Evolutionary conservation across 2,888 invertebrate species (phyloP), one percentile per base, ranked within the genome.

Genomic region (Chrysomela aeneicollis): DNA sequence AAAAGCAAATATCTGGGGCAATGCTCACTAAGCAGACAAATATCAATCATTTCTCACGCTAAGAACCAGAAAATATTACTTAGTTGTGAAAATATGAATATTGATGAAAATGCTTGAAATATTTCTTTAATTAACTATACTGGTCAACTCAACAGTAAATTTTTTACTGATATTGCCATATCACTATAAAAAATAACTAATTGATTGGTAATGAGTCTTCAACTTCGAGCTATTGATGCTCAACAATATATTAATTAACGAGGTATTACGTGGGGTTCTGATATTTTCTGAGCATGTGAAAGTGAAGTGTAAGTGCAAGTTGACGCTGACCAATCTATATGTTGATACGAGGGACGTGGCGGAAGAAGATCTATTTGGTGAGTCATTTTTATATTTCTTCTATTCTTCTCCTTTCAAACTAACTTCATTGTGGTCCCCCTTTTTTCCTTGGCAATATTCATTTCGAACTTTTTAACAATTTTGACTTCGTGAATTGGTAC

Each of bases 1-100:
- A 42, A 51, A 51, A 26, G 52, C 10, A 64, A 60, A 63, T 59
- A 61, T 63, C 63, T 69, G 55, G 54, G 47, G 55, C 59, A 55
- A 26, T 59, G 49, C 2, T 60, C 63, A 35, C 50, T 67, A 68
- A 52, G 59, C 49, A 66, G 65, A 61, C 58, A 70, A 71, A 71
- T 71, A 68, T 69, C 70, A 73, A 58, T 66, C 46, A 60, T 66
- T 68, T 73, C 73, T 68, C 73, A 73, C 71, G 70, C 51, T 65
- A 59, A 22, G 46, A 21, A 42, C 51, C 4, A 42, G 42, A 15
- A 42, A n/a, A 42, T n/a, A 42, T 26, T 26, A 26, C 26, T 26
- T 26, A 5, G 42, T 42, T 42, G 42, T 42, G 42, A 15, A 42
- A 42, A n/a, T 15, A 42, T 15, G 15, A 35, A 35, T 42, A 42